Conservation (phyloP, 2,113 vertebrate species). For the Mobula birostris region DNA sequence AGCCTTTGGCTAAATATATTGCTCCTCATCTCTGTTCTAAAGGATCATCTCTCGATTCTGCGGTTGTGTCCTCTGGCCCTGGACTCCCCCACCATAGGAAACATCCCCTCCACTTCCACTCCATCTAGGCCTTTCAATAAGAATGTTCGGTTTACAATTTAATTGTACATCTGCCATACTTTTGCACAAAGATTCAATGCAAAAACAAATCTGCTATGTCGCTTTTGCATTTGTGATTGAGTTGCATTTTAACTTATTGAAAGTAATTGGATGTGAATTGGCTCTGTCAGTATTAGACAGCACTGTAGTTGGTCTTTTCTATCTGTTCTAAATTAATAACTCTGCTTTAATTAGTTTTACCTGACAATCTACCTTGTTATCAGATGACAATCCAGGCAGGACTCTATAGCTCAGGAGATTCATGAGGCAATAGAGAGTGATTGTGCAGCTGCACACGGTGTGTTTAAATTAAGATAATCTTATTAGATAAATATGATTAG, state of each 20-base stretch:
- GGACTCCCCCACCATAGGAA: too few species aligned
- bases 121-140: too few species aligned
- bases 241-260: neutral
- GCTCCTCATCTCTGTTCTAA: too few species aligned
- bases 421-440: neutral
- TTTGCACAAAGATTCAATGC: neutral
- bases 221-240: neutral
- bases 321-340: neutral
- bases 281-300: neutral
- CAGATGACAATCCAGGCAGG: neutral
- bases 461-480: constrained; percentile 19
- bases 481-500: neutral
- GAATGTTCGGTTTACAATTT: neutral
- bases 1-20: too few species aligned
- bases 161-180: neutral
- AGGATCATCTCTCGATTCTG: too few species aligned
- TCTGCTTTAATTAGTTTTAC: neutral
- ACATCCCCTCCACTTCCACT: too few species aligned
- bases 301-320: neutral
- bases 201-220: neutral
- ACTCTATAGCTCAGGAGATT: neutral
- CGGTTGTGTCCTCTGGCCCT: too few species aligned
- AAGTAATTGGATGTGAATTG: neutral
- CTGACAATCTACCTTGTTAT: neutral
- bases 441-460: neutral